phyloP scores from a whole-genome alignment of 2,888 invertebrate species.

The Orchestes rusci region DNA sequence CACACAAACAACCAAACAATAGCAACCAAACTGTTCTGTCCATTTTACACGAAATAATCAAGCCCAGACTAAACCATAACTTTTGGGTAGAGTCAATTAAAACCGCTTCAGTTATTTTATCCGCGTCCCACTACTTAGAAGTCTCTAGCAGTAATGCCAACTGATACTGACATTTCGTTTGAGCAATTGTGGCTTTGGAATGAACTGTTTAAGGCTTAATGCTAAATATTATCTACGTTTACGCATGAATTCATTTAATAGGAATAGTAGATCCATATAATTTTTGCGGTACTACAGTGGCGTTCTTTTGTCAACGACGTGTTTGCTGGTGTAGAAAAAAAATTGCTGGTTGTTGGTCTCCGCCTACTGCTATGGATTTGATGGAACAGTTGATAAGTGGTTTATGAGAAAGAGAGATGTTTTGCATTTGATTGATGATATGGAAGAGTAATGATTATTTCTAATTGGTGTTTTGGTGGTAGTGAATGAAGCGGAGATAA shows the following conservation, averaged over 20 bases:
- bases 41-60: slow-evolving; percentile 14
- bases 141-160: slow-evolving; percentile 17
- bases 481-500: too few species aligned
- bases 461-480: too few species aligned
- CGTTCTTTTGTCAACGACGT: too few species aligned
- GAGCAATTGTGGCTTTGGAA: slow-evolving; percentile 12
- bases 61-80: slow-evolving; percentile 16
- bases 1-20: slow-evolving; percentile 12
- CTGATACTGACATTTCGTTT: slow-evolving; percentile 17
- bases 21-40: slow-evolving; percentile 12
- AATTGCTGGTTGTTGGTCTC: too few species aligned
- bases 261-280: slow-evolving; percentile 16
- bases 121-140: slow-evolving; percentile 18
- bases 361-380: too few species aligned
- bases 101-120: slow-evolving; percentile 13
- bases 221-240: slow-evolving; percentile 41
- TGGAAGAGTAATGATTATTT: too few species aligned
- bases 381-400: too few species aligned
- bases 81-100: slow-evolving; percentile 15
- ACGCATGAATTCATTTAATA: slow-evolving; percentile 37
- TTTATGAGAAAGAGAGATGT: too few species aligned
- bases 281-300: slow-evolving; percentile 21
- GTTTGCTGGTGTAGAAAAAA: too few species aligned
- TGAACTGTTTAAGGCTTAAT: slow-evolving; percentile 30
- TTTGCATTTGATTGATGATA: too few species aligned